These are phyloP conservation scores for Arge pagana DNA, from an alignment of 2,888 invertebrate species.

Conservation along the genomic window DNA sequence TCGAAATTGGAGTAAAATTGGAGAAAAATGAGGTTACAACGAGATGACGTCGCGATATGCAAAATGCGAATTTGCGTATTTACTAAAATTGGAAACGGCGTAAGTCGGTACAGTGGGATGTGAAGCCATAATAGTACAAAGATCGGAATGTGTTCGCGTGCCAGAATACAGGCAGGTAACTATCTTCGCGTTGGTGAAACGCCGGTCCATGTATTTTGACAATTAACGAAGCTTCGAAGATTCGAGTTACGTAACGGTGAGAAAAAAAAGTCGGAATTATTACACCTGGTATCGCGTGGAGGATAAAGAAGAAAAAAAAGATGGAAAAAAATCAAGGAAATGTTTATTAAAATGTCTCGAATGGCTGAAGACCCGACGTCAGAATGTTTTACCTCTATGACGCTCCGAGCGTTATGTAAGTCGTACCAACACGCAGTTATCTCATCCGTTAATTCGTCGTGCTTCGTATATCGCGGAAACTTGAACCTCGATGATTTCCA, in stretches of 20 bases:
- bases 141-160: slow-evolving; percentile 40
- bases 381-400: slow-evolving; percentile 23
- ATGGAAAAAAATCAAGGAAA: neutral
- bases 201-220: slow-evolving; percentile 2
- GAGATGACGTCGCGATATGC: neutral
- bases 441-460: slow-evolving; percentile 5
- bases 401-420: slow-evolving; percentile 15
- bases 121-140: slow-evolving; percentile 30
- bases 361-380: slow-evolving; percentile 37
- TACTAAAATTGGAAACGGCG: too few species aligned
- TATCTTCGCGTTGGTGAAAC: slow-evolving; percentile 8
- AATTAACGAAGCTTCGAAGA: neutral
- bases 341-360: slow-evolving; percentile 30
- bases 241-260: neutral
- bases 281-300: neutral
- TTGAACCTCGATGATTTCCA: slow-evolving; percentile 1
- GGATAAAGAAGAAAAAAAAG: neutral
- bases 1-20: neutral
- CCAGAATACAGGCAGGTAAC: slow-evolving; percentile 29
- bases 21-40: slow-evolving; percentile 11
- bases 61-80: neutral
- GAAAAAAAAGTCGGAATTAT: neutral
- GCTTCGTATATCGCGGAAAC: slow-evolving; percentile 9
- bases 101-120: too few species aligned
- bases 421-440: slow-evolving; percentile 6